Conservation (phyloP, 1,140 invertebrate species). For the Apis florea region DNA sequence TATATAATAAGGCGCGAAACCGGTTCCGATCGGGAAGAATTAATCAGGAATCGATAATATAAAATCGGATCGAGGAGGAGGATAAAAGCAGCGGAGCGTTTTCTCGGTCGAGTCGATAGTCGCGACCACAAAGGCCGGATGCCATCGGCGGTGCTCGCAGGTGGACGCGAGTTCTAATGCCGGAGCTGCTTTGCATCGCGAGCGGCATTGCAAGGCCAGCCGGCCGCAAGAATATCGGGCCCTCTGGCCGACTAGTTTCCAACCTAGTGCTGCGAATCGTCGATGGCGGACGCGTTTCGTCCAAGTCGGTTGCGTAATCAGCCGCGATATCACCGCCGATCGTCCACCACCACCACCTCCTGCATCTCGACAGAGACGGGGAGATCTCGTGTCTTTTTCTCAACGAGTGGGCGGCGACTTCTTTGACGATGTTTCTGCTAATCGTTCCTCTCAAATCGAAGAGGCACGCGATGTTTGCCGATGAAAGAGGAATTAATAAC, state of each 20-base stretch:
- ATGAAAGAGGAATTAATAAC: neutral
- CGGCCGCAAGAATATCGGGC: slow-evolving; percentile 56
- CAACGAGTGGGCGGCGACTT: too few relatives aligned
- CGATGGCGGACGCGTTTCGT: slow-evolving; percentile 16
- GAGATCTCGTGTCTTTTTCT: too few relatives aligned
- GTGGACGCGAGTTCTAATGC: slow-evolving; percentile 49
- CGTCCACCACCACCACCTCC: neutral
- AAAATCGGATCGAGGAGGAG: neutral
- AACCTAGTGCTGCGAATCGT: slow-evolving; percentile 51
- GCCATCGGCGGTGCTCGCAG: slow-evolving; percentile 41
- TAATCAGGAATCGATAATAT: neutral
- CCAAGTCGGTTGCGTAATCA: slow-evolving; percentile 54
- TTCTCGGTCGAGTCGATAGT: slow-evolving; percentile 21
- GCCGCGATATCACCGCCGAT: neutral
- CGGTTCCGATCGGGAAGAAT: neutral
- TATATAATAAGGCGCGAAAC: neutral
- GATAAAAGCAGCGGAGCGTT: slow-evolving; percentile 10
- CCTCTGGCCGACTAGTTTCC: slow-evolving; percentile 11
- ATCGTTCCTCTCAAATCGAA: too few relatives aligned
- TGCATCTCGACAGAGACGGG: neutral
- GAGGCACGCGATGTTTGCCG: neutral
- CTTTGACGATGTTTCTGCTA: too few relatives aligned
- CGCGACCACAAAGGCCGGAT: slow-evolving; percentile 43
- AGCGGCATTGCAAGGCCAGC: slow-evolving; percentile 63
- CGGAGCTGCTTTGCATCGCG: slow-evolving; percentile 53